Percentiles rank a stretch among this genome's conserved stretches.
Conservation (phyloP, 2,797 vertebrate genomes). For the Neoniphon sammara region DNA sequence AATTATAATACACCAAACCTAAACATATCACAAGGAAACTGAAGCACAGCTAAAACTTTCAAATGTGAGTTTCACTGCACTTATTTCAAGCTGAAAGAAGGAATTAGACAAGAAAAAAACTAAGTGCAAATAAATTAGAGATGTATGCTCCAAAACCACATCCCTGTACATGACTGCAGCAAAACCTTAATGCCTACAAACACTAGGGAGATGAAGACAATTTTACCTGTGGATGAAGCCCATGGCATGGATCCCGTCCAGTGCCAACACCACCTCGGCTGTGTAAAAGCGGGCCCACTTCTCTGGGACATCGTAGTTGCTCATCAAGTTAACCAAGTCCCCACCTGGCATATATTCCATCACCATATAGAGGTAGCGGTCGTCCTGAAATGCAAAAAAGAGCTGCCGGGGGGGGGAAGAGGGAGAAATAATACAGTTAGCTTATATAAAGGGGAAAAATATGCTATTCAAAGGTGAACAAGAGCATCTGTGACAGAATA, state of each 20-base stretch:
- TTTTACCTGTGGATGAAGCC: conserved; percentile 98
- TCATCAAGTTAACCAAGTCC: conserved; percentile 98
- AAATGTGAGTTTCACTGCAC: not conserved
- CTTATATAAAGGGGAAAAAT: not conserved
- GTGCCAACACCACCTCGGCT: conserved; percentile 95
- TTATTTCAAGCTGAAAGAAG: not conserved
- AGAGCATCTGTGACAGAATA: no score
- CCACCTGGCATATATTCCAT: conserved; percentile 99
- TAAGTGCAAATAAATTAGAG: not conserved
- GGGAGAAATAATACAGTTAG: not conserved
- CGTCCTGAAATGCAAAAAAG: conserved; percentile 98
- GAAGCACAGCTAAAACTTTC: not conserved
- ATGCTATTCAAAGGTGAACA: no score
- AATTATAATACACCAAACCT: not conserved
- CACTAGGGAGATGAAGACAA: not conserved
- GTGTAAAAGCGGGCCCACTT: conserved; percentile 99
- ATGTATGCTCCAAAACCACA: not conserved
- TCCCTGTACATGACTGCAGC: not conserved
- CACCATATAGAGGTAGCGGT: conserved; percentile 99
- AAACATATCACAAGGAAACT: conserved; percentile 10
- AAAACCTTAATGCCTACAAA: not conserved
- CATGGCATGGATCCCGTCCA: conserved; percentile 99
- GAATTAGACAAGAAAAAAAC: not conserved
- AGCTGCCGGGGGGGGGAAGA: conserved; percentile 79
- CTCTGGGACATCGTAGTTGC: conserved; percentile 98